Conservation (phyloP, 2,888 invertebrate species). For the Leucozona laternaria region DNA sequence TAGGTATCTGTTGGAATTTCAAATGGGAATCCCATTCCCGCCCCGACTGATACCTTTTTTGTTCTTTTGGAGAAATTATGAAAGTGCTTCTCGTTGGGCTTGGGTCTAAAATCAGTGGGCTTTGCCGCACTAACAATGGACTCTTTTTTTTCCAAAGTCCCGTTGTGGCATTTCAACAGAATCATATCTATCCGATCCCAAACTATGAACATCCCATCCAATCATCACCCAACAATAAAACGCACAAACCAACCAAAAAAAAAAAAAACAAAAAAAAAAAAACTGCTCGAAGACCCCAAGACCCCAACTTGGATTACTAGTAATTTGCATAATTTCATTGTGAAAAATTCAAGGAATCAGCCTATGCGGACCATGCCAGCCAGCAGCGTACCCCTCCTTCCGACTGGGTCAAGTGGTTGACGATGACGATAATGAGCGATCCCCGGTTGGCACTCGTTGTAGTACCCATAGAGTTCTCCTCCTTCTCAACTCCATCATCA, state of each 20-base stretch:
- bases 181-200: conserved; percentile 39
- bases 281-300: conserved; percentile 33
- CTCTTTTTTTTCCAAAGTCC: conserved; percentile 36
- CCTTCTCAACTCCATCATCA: not conserved
- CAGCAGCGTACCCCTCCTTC: not conserved
- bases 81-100: conserved; percentile 37
- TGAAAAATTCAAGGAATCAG: conserved; percentile 21
- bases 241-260: conserved; percentile 8
- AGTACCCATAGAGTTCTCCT: too few species aligned
- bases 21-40: not conserved
- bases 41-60: not conserved
- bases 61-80: conserved; percentile 26
- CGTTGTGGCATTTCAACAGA: conserved; percentile 49
- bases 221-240: conserved; percentile 70
- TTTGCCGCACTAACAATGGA: conserved; percentile 25
- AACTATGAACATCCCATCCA: conserved; percentile 51
- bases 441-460: conserved; percentile 12
- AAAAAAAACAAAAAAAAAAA: not conserved
- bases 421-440: conserved; percentile 63
- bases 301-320: conserved; percentile 55
- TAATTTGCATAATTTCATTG: conserved; percentile 73
- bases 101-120: conserved; percentile 56
- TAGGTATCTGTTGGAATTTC: conserved; percentile 6
- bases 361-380: not conserved
- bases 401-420: conserved; percentile 59